phyloP scores from a whole-genome alignment of 2,797 vertebrate genomes.

The Orestias chungarensis region DNA sequence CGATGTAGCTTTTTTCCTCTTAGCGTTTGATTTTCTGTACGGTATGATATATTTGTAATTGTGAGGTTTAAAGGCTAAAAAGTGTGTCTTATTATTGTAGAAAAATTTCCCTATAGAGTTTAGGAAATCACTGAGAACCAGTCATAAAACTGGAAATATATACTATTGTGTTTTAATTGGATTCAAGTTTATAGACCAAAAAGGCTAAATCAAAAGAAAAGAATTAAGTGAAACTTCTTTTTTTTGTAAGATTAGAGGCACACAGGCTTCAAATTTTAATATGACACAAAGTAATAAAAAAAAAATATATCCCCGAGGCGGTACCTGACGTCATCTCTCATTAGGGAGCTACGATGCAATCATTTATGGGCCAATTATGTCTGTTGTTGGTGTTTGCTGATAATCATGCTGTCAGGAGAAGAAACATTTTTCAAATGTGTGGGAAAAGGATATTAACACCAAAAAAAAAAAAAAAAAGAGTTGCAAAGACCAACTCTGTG shows the following conservation, averaged over 20 bases:
- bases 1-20: neutral
- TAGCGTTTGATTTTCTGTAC: too few species aligned
- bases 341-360: constrained; percentile 6
- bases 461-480: neutral
- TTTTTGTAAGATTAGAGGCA: neutral
- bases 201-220: neutral
- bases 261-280: too few species aligned
- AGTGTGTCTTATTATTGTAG: neutral
- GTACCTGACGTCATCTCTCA: constrained; percentile 19
- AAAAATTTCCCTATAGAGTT: neutral
- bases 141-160: neutral
- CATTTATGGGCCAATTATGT: neutral
- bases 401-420: constrained; percentile 14
- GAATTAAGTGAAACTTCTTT: neutral
- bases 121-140: neutral
- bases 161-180: neutral
- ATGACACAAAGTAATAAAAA: constrained; percentile 3
- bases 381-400: constrained; percentile 22
- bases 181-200: neutral
- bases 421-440: constrained; percentile 23
- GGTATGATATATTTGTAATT: too few species aligned
- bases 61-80: too few species aligned
- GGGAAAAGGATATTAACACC: constrained; percentile 7
- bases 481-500: neutral
- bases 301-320: constrained; percentile 5